phyloP scores from a whole-genome alignment of 2,113 vertebrate genomes.

The Malurus cyaneus region DNA sequence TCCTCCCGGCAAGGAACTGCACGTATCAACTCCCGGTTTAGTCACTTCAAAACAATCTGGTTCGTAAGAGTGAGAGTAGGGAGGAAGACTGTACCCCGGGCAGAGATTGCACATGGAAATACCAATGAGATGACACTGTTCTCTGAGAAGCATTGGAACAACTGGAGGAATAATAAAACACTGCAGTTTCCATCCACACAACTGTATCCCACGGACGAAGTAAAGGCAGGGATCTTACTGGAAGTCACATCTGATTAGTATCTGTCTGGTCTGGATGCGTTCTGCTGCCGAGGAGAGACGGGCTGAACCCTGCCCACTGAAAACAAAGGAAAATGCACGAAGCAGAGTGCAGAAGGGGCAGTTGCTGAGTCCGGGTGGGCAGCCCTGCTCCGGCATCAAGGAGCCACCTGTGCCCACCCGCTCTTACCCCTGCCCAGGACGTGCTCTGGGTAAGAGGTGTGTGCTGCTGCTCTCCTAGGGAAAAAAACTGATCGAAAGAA shows the following conservation, averaged over 20 bases:
- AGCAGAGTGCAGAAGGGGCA: background rate
- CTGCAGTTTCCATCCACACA: background rate
- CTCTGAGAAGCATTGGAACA: constrained; percentile 21
- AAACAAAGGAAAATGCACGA: background rate
- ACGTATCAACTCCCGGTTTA: background rate
- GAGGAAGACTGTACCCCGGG: constrained; percentile 37
- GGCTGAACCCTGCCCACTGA: background rate
- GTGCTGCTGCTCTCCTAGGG: background rate
- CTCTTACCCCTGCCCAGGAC: background rate
- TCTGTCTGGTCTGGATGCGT: background rate
- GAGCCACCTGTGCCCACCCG: background rate
- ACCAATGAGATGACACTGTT: constrained; percentile 34
- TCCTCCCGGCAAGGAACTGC: constrained; percentile 23
- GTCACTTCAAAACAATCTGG: constrained; percentile 54
- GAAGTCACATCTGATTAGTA: background rate
- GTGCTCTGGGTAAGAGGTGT: background rate
- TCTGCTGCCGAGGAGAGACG: background rate
- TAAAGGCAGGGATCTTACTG: background rate
- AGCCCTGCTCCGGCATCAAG: background rate
- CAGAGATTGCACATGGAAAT: constrained; percentile 47
- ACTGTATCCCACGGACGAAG: background rate
- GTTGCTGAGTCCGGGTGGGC: background rate
- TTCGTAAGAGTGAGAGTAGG: constrained; percentile 12
- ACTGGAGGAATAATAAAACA: constrained; percentile 19
- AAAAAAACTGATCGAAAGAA: background rate